Evolutionary conservation across 1,140 invertebrate genomes (phyloP), one percentile per base, ranked within the genome.

Genomic region (Paraescarpia echinospica): DNA sequence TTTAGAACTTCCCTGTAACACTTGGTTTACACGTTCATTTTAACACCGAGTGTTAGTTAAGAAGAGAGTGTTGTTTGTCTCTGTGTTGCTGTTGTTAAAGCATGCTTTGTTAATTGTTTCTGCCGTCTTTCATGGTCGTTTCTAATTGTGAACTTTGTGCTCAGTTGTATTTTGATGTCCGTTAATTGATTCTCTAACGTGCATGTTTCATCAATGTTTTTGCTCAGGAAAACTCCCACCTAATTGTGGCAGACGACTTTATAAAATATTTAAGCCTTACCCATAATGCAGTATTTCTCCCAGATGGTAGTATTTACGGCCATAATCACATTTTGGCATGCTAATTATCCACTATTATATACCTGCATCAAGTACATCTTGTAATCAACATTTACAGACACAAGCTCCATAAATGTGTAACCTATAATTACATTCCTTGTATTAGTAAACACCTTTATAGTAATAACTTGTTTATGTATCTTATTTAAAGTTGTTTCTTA

Each of bases 111-210:
- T 77, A 18, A 27, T 77, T 77, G 59, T 77, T 77, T 77, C 41
- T 12, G 12, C 41, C 41, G 59, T 77, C 2, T 27, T 77, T 12
- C 59, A 22, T 27, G 8, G 27, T 77, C 0, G 22, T 77, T 77
- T 77, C 59, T 77, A 22, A 77, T 4, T 27, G 22, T 31, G 2
- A 77, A 18, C 22, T 14, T 27, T 27, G 59, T 22, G 18, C 14
- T 93, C 59, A 34, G 77, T 92, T 92, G 12, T 92, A 35, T 92
- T 59, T 48, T 59, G 41, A 59, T 92, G 8, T 92, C 4, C 31
- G 77, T 88, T 88, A 88, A n/a, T n/a, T 89, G 33, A 59, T 9
- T 89, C n/a, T 92, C 35, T 22, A 18, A 35, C 33, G 77, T 33
- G n/a, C 18, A 18, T 92, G 91, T 41, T 59, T 59, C 34, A 35